Base-by-base conservation (phyloP, 2,113 vertebrate genomes). In the Sinocyclocheilus anophthalmus region DNA sequence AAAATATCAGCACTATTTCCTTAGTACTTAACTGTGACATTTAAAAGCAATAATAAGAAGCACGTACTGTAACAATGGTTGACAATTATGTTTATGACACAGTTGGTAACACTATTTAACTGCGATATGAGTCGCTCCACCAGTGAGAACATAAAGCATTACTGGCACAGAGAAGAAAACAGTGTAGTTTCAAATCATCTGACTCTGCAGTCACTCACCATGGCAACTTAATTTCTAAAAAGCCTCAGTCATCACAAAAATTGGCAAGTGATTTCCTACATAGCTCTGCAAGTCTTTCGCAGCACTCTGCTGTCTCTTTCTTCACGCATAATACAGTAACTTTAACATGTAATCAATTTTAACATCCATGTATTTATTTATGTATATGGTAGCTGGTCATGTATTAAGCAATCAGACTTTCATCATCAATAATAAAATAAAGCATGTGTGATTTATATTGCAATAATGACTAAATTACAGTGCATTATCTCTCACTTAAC, bases 171-270 rank as follows among this genome's bases (percentile, higher is more conserved):
- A 10, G 37, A 61, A 42, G 10, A 42, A 30, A 70, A 69, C 45
- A n/a, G 22, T 7, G 18, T 69, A 69, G 78, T 81, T 80, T 84
- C 13, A 77, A n/a, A n/a, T 37, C 72, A 69, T 59, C 3, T 50
- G 70, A 80, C 22, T 45, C 65, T 59, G 70, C 37, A 75, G 50
- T 42, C 84, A 48, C 65, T 77, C 10, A 55, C 83, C 33, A 82
- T 59, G 12, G 83, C 50, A 88, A 85, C 87, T 3, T 30, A 7
- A 76, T 81, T 65, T 70, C 53, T 72, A 70, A 79, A 69, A 87
- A 39, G 24, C 53, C 33, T 26, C 53, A 39, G 45, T 85, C 57
- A 69, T 80, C 70, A 84, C 45, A 61, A 76, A 45, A 67, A 80
- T 42, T 73, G 73, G 22, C 72, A 75, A 75, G 22, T 48, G 22